Base-by-base conservation (phyloP, 2,888 invertebrate species). In the Odontocerum albicorne region DNA sequence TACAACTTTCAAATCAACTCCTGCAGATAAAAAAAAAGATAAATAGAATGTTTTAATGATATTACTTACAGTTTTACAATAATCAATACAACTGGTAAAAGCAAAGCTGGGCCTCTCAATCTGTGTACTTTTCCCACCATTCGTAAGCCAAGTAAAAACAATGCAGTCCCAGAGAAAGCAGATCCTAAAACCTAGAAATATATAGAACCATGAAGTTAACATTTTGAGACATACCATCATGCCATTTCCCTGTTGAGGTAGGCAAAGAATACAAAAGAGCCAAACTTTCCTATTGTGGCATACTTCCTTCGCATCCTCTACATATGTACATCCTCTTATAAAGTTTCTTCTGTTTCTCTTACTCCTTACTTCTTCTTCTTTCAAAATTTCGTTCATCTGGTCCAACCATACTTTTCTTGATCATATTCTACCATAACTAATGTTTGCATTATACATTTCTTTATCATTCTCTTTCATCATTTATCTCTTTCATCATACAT, bases 121-220 rank as follows among this genome's bases (percentile, higher is more conserved):
- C 87, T 84, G 61, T 87, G 86, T 46, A 92, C 85, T 72, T 93
- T 92, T 4, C 95, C 96, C 10, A 96, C 94, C 88, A 97, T 94
- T 68, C 91, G 85, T 31, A 96, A 74, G 1, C 97, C 97, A 15
- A 97, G 77, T 49, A 94, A 77, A 70, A 97, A 96, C 21, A 97
- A 75, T 0, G 96, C 95, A 38, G 91, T 86, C 1, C 94, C 95
- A 20, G 94, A 90, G 71, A 96, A 97, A 4, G 96, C 92, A 65
- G 88, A 84, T 0, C 92, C 92, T 64, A 94, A 82, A 2, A 88
- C 87, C 79, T 86, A 63, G 49, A 69, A 68, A 49, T 49, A 47
- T 33, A 47, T 20, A n/a, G n/a, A n/a, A n/a, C n/a, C n/a, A n/a
- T n/a, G 13, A 12, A 10, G 10, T 15, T 44, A n/a, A 4, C n/a